Evolutionary conservation across 2,888 invertebrate species (phyloP), one percentile per base, ranked within the genome.

Genomic region (Limnephilus auricula): DNA sequence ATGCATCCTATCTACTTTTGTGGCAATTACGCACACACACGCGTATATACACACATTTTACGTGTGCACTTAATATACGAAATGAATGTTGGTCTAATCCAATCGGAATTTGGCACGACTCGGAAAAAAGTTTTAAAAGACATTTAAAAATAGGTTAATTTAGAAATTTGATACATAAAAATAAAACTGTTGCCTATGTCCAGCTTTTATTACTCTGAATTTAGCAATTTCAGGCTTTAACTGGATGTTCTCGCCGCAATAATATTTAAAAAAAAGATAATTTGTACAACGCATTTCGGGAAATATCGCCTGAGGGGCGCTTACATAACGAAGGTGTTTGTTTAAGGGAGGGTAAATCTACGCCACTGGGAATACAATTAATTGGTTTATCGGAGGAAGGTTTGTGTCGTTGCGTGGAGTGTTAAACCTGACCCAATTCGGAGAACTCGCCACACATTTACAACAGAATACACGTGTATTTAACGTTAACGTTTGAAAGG

Each of bases 321-420:
- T 15, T 18, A 65, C 25, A 25, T 65, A 65, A 25, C 25, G n/a
- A 65, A 65, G 25, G 25, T 65, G 65, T 65, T 25, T 65, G 65
- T 65, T 25, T 65, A 50, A 50, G 50, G 50, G 50, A 50, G 50
- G 50, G 50, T 50, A 18, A 50, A 50, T 65, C 65, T 65, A 65
- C 65, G 25, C 65, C 65, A 65, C 65, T 65, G 65, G 65, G 65
- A 65, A 65, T 65, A 65, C 25, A 65, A 65, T 65, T 65, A 65
- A 65, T 65, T 65, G 65, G 65, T 65, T 65, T 65, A 65, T 65
- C 65, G 65, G 65, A 65, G 65, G n/a, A 65, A 65, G 65, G 65
- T 65, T 65, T 65, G 65, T 25, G 65, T 65, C 65, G 65, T 65
- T 65, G 25, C 65, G 25, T 9, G n/a, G 25, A n/a, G 65, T 65